A percentile compares a stretch with the other conserved stretches of the same genome.
These are phyloP conservation scores for Pluvialis apricaria DNA, from an alignment of 2,113 vertebrate species.

Conservation along the genomic window DNA sequence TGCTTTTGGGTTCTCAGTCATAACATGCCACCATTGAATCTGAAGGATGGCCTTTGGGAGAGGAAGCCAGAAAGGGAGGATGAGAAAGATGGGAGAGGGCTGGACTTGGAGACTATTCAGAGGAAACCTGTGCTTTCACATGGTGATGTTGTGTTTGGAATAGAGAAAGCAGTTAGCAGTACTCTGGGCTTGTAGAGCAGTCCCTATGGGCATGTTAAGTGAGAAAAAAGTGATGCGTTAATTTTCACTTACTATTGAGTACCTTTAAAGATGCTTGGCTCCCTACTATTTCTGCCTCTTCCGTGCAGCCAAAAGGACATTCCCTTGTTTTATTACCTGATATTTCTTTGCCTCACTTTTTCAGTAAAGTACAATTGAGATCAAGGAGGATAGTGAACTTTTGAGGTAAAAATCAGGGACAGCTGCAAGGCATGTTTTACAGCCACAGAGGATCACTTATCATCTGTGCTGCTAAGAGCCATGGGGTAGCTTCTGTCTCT, in stretches of 20 bases:
- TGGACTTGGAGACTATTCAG: not conserved
- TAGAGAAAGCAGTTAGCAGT: not conserved
- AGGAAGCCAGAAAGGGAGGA: not conserved
- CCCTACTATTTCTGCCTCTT: not conserved
- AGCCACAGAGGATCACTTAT: not conserved
- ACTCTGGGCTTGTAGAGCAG: not conserved
- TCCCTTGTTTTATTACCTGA: not conserved
- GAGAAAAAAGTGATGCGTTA: not conserved
- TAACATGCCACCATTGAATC: not conserved
- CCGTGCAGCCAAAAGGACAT: not conserved
- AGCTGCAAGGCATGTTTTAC: conserved; percentile 14
- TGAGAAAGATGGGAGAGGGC: not conserved
- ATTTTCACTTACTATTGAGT: not conserved
- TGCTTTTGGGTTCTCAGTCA: not conserved
- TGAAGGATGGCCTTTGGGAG: not conserved
- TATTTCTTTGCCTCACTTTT: not conserved
- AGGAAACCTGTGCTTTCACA: not conserved
- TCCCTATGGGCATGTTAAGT: not conserved
- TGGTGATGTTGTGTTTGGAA: not conserved
- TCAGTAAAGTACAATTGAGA: not conserved
- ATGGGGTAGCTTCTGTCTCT: not conserved
- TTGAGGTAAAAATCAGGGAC: not conserved
- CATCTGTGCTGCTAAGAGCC: not conserved
- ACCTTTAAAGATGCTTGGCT: not conserved
- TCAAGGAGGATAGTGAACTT: not conserved